A percentile compares a stretch with the other conserved stretches of the same genome.
Evolutionary conservation across 2,113 vertebrate genomes (phyloP).

Genomic region (Circaetus gallicus): DNA sequence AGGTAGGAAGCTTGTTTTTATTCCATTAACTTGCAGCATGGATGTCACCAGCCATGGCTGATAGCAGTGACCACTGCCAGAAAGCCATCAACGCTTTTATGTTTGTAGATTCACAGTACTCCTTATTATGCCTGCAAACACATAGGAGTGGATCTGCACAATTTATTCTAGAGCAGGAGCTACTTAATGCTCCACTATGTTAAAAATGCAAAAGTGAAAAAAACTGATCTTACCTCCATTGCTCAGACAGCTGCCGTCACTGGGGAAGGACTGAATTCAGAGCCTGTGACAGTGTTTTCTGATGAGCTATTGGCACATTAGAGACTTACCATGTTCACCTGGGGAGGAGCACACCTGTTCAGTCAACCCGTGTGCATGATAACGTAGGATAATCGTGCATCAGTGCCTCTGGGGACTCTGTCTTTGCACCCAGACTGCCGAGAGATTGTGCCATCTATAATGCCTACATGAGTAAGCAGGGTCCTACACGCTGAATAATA

Average conservation of each 20-base stretch:
- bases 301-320: conserved; percentile 11
- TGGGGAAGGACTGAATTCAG: neutral
- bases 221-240: neutral
- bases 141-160: neutral
- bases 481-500: neutral
- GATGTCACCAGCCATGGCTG: neutral
- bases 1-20: neutral
- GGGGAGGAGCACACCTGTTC: conserved; percentile 46
- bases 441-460: neutral
- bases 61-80: conserved; percentile 5
- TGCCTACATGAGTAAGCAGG: neutral
- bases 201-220: neutral
- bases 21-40: conserved; percentile 2
- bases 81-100: neutral
- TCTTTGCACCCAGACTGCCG: neutral
- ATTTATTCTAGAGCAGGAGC: neutral
- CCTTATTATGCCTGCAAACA: conserved; percentile 24
- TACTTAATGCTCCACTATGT: neutral
- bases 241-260: neutral
- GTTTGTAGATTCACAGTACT: neutral
- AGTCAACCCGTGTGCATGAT: neutral
- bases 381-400: neutral
- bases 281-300: neutral
- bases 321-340: neutral
- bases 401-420: neutral